Evolutionary conservation across 2,113 vertebrate species (phyloP).

Genomic region (Brevimyrus niger): DNA sequence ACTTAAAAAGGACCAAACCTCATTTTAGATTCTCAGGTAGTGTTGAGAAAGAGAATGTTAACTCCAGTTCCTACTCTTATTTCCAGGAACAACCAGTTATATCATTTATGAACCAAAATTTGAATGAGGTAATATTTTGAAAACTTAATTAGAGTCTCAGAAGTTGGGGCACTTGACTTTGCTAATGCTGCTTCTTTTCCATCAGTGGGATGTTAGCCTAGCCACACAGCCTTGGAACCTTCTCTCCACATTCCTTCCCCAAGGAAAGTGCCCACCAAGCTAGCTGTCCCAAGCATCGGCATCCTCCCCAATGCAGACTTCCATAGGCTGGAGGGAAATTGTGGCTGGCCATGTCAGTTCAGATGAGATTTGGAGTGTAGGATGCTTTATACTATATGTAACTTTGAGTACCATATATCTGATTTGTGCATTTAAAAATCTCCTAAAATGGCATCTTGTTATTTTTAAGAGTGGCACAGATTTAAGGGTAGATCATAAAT

Average conservation of each 20-base stretch:
- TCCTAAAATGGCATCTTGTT: background rate
- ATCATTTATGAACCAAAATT: too few species aligned
- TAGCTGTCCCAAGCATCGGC: constrained; percentile 49
- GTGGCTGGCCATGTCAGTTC: constrained; percentile 64
- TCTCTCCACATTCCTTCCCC: constrained; percentile 84
- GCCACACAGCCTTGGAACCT: constrained; percentile 73
- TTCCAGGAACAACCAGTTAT: too few species aligned
- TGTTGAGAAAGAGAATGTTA: too few species aligned
- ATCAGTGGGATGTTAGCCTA: constrained; percentile 65
- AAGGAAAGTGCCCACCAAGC: constrained; percentile 54
- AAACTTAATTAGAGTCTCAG: background rate
- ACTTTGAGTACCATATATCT: background rate
- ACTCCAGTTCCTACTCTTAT: too few species aligned
- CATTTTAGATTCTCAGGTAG: too few species aligned
- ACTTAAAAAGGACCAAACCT: too few species aligned
- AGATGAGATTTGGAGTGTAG: background rate
- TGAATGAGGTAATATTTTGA: background rate
- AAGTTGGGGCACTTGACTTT: background rate
- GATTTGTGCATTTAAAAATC: background rate
- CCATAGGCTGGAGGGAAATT: constrained; percentile 67
- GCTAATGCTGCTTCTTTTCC: constrained; percentile 24
- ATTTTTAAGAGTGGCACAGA: background rate
- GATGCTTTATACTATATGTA: background rate
- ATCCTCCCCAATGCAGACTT: constrained; percentile 63
- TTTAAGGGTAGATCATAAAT: background rate